phyloP scores from a whole-genome alignment of 2,113 vertebrate genomes.

The Zosterops lateralis region DNA sequence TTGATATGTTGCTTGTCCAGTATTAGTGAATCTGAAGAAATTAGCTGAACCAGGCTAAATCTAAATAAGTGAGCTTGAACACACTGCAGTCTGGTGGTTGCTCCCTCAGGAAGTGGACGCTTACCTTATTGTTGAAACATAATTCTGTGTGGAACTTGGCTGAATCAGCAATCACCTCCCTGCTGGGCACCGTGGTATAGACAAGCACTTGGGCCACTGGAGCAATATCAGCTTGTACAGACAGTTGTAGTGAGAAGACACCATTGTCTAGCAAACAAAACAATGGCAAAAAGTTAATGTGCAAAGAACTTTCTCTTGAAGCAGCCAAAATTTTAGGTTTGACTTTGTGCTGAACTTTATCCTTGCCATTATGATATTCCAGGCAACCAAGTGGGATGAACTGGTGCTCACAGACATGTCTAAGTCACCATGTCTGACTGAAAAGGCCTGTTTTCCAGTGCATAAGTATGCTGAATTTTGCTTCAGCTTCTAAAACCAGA shows the following conservation, averaged over 20 bases:
- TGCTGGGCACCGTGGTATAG: conserved; percentile 75
- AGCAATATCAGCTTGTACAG: conserved; percentile 64
- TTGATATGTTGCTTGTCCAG: background rate
- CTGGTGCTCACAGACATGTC: background rate
- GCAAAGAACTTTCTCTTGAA: background rate
- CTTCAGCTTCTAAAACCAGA: background rate
- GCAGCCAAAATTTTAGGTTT: background rate
- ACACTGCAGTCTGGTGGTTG: background rate
- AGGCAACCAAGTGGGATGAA: background rate
- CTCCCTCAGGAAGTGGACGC: background rate
- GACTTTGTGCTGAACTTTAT: background rate
- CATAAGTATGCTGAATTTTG: background rate
- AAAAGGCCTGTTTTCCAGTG: background rate
- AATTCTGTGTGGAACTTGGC: conserved; percentile 71
- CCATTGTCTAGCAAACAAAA: conserved; percentile 67
- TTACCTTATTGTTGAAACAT: conserved; percentile 86
- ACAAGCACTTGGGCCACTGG: conserved; percentile 82
- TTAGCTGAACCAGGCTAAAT: background rate
- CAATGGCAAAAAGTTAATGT: background rate
- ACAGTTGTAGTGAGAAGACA: conserved; percentile 62
- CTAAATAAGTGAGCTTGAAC: background rate
- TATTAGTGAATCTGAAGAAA: background rate
- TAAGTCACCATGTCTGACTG: background rate
- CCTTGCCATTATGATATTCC: background rate
- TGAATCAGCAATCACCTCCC: conserved; percentile 83